These are phyloP conservation scores for Achroia grisella DNA, from an alignment of 1,140 invertebrate species.

Conservation along the genomic window DNA sequence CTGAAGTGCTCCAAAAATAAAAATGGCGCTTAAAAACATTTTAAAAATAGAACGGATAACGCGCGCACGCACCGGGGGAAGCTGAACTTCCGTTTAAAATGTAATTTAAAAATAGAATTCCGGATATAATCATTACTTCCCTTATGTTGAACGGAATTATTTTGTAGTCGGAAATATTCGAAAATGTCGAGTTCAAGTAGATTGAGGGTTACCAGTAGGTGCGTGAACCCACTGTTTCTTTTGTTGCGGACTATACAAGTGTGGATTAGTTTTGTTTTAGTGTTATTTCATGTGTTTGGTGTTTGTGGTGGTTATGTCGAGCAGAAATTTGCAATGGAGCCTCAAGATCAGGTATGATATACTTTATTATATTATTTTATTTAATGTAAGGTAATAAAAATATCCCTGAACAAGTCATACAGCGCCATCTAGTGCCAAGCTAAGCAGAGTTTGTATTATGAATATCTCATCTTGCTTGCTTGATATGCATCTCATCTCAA, in stretches of 20 bases:
- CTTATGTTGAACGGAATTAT: too few species aligned
- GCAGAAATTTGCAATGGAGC: slow-evolving; percentile 85
- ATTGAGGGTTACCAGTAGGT: slow-evolving; percentile 43
- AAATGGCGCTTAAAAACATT: slow-evolving; percentile 36
- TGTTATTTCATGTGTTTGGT: slow-evolving; percentile 33
- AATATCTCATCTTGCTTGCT: too few species aligned
- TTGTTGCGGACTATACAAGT: slow-evolving; percentile 48
- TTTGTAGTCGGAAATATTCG: too few species aligned
- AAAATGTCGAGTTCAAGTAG: slow-evolving; percentile 28
- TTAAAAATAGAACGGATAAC: slow-evolving; percentile 26
- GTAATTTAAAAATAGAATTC: too few species aligned
- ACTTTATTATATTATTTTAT: not conserved
- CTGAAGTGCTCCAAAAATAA: slow-evolving; percentile 29
- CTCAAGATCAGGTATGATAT: slow-evolving; percentile 78
- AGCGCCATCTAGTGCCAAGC: too few species aligned
- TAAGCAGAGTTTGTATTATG: too few species aligned
- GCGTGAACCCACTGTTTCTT: slow-evolving; percentile 48
- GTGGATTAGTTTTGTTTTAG: slow-evolving; percentile 15
- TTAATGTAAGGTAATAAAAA: too few species aligned
- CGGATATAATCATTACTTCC: too few species aligned
- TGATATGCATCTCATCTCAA: too few species aligned
- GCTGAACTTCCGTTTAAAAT: slow-evolving; percentile 16
- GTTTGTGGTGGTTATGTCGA: slow-evolving; percentile 46
- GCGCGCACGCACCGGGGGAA: slow-evolving; percentile 24
- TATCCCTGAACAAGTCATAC: too few species aligned